phyloP scores from a whole-genome alignment of 2,888 invertebrate genomes.

The Rhagonycha fulva region DNA sequence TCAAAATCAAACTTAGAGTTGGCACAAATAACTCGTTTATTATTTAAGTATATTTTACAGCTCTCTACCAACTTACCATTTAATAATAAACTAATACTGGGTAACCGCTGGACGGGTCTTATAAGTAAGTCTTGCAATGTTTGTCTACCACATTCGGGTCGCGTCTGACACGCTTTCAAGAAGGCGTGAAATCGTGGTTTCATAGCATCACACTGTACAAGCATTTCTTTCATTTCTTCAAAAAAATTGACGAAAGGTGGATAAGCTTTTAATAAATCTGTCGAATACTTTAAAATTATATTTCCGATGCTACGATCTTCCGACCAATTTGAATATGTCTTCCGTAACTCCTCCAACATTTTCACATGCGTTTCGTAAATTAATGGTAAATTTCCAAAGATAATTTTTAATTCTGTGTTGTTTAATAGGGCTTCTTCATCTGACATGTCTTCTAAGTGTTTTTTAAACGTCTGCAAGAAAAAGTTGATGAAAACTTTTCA shows the following conservation, averaged over 20 bases:
- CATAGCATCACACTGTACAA: conserved; percentile 86
- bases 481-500: background rate
- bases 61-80: conserved; percentile 76
- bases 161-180: conserved; percentile 91
- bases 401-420: conserved; percentile 90
- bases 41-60: no score
- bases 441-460: conserved; percentile 85
- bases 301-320: conserved; percentile 78
- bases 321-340: conserved; percentile 78
- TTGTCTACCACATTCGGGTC: conserved; percentile 95
- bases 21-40: no score
- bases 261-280: conserved; percentile 90
- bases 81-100: conserved; percentile 92
- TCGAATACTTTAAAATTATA: conserved; percentile 84
- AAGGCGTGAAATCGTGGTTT: conserved; percentile 98
- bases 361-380: conserved; percentile 92
- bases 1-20: conserved; percentile 17
- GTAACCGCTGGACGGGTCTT: conserved; percentile 95
- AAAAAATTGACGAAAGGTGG: conserved; percentile 98
- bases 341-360: conserved; percentile 69
- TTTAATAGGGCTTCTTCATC: conserved; percentile 83
- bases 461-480: conserved; percentile 81
- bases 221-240: conserved; percentile 93
- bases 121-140: conserved; percentile 95
- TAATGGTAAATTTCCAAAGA: conserved; percentile 93